These are phyloP conservation scores for Acanthopagrus latus DNA, from an alignment of 2,797 vertebrate species.

Conservation along the genomic window DNA sequence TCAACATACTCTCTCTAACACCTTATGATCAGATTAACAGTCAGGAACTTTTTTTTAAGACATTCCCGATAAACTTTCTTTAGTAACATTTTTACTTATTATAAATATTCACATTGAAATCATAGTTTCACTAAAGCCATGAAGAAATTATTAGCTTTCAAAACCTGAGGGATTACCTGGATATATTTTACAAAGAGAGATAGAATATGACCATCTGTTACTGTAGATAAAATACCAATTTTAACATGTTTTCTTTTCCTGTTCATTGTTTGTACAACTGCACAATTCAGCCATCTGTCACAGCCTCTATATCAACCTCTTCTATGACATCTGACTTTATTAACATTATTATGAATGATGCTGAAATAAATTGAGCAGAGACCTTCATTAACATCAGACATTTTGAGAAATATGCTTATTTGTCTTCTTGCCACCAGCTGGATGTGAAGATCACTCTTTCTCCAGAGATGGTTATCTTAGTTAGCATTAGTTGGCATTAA, in stretches of 20 bases:
- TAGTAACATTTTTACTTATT: not conserved
- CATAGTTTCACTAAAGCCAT: not conserved
- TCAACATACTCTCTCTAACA: not conserved
- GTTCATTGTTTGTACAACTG: not conserved
- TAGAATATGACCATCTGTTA: constrained; percentile 1
- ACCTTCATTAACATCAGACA: not conserved
- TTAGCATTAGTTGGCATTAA: not conserved
- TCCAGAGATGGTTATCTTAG: not conserved
- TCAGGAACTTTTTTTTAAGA: not conserved
- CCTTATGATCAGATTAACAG: not conserved
- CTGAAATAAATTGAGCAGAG: not conserved
- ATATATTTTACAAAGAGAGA: not conserved
- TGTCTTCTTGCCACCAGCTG: not conserved
- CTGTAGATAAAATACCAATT: not conserved
- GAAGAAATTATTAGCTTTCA: not conserved
- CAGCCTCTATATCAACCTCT: not conserved
- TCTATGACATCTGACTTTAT: not conserved
- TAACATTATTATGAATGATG: not conserved
- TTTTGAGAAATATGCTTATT: constrained; percentile 1
- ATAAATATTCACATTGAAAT: not conserved
- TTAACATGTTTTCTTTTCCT: not conserved
- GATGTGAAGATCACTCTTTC: not conserved
- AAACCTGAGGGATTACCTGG: not conserved
- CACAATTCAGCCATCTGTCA: not conserved
- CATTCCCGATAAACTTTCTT: not conserved